Evolutionary conservation across 2,797 vertebrate genomes (phyloP).

Genomic region (Malacoraja senta): DNA sequence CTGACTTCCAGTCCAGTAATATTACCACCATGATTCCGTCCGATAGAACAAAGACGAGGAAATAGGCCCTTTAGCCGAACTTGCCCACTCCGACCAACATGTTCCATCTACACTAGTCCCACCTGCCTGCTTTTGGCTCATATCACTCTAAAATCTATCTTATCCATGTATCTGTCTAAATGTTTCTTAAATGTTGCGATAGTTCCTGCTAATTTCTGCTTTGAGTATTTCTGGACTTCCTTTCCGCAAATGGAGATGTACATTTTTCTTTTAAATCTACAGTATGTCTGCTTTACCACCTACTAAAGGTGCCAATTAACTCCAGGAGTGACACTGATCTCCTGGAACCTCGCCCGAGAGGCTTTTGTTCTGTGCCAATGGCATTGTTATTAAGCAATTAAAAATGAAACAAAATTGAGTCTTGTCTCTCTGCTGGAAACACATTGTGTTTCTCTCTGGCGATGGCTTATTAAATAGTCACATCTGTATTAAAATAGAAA

Average conservation of each 20-base stretch:
- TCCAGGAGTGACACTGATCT: background rate
- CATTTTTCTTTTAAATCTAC: background rate
- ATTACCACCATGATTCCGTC: too few species aligned
- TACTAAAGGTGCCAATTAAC: background rate
- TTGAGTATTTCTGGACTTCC: background rate
- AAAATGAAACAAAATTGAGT: background rate
- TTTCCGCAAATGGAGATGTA: background rate
- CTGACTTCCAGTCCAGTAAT: too few species aligned
- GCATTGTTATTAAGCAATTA: background rate
- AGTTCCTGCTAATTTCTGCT: too few species aligned
- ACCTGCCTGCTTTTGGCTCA: too few species aligned
- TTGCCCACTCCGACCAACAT: too few species aligned
- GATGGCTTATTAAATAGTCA: background rate
- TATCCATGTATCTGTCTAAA: too few species aligned
- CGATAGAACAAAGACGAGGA: too few species aligned
- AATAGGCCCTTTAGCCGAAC: too few species aligned
- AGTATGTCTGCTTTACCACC: background rate
- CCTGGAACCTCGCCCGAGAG: background rate
- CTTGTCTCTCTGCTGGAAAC: background rate
- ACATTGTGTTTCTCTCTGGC: background rate
- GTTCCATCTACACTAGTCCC: too few species aligned
- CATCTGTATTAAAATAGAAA: background rate
- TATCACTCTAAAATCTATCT: too few species aligned
- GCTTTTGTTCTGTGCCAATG: background rate
- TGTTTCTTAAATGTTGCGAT: too few species aligned